Percentiles rank a stretch among this genome's conserved stretches.
These are phyloP conservation scores for Hapalemur alaotrensis DNA, from an alignment of 2,797 vertebrate species.

Conservation along the genomic window DNA sequence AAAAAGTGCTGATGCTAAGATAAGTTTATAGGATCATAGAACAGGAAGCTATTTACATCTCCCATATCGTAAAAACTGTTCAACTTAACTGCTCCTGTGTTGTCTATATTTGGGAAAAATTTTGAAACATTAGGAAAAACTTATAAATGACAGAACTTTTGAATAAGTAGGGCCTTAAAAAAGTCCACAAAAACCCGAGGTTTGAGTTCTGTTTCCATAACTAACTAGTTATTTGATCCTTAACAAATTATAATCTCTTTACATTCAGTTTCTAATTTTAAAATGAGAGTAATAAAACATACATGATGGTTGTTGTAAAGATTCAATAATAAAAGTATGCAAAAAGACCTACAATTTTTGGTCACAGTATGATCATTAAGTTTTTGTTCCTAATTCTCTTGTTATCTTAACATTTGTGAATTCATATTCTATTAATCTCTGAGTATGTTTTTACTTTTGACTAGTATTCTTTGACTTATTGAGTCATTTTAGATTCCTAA, in stretches of 20 bases:
- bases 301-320: not conserved
- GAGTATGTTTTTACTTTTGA: not conserved
- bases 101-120: not conserved
- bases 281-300: not conserved
- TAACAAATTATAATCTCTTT: not conserved
- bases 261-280: constrained; percentile 6
- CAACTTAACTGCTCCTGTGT: not conserved
- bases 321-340: not conserved
- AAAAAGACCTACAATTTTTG: not conserved
- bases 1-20: constrained; percentile 22
- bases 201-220: not conserved
- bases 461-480: not conserved
- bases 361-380: not conserved
- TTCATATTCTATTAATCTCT: not conserved
- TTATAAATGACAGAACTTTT: constrained; percentile 11
- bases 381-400: not conserved
- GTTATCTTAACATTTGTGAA: not conserved
- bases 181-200: not conserved
- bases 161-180: not conserved
- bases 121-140: constrained; percentile 14
- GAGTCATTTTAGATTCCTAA: not conserved
- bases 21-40: constrained; percentile 12
- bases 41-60: not conserved
- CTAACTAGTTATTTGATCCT: not conserved
- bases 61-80: not conserved